Base-by-base conservation (phyloP, 2,797 vertebrate genomes). In the Acanthurus leucopareius region DNA sequence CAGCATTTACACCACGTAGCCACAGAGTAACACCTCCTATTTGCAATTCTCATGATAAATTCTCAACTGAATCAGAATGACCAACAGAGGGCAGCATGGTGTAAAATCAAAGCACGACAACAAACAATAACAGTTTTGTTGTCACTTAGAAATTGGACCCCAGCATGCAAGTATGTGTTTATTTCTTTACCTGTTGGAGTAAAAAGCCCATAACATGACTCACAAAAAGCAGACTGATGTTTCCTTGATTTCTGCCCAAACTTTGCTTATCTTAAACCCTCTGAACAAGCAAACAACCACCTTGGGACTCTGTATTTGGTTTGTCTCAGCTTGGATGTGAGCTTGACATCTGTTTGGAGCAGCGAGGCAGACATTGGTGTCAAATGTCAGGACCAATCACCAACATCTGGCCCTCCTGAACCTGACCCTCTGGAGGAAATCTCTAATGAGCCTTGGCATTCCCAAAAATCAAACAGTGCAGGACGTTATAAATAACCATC, bases 331-430 rank as follows among this genome's bases (percentile, higher is more conserved):
- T 79, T 48, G 15, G 69, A 87, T 49, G 69, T 65, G 62, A 89
- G 77, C 77, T 60, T 73, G 49, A 89, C 86, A 80, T 90, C 80
- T 84, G 89, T 84, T 74, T 38, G 68, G 45, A 58, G 45, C 60
- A 70, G 75, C 5, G 7, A 54, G 60, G 52, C 75, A 47, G 68
- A 62, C 66, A 63, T 16, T 63, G 59, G 67, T 65, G 67, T 77
- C 75, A 64, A 65, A 22, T 77, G 75, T 77, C 67, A 49, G 66
- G 60, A 59, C 68, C 89, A 84, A 83, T 87, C 80, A 73, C 67
- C 82, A 85, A 89, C 92, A 93, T 93, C 91, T 92, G 92, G 86
- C 78, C 75, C 75, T 10, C 35, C 61, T 89, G 89, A 94, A 88
- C 91, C 69, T 25, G 68, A 90, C 84, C 88, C 84, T 80, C 77